Evolutionary conservation across 2,888 invertebrate genomes (phyloP).

Genomic region (Cataglyphis rosenhaueri): DNA sequence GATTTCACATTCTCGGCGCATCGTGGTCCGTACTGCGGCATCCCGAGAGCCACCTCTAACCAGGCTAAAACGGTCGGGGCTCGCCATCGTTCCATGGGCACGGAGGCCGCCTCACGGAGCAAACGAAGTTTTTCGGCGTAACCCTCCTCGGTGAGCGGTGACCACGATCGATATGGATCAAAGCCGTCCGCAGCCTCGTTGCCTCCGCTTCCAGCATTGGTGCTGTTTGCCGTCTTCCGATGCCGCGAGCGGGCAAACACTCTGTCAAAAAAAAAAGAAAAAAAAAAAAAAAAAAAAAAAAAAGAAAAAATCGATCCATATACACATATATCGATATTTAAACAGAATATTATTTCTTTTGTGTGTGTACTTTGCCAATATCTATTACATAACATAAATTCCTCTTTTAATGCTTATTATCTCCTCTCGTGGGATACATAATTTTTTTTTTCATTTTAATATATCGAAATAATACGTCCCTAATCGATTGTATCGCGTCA

Average conservation of each 20-base stretch:
- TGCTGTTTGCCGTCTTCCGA: constrained; percentile 90
- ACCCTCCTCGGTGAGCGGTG: constrained; percentile 90
- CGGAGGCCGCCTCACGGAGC: constrained; percentile 93
- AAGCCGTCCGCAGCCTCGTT: constrained; percentile 87
- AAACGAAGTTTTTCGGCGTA: constrained; percentile 91
- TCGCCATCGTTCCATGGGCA: constrained; percentile 96
- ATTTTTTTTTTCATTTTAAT: not conserved
- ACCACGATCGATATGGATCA: constrained; percentile 88
- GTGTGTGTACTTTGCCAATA: not conserved
- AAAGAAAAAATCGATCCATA: constrained; percentile 18
- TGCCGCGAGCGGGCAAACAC: constrained; percentile 95
- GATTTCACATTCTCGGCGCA: constrained; percentile 98
- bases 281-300: not conserved
- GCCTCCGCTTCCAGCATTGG: constrained; percentile 87
- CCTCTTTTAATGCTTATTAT: not conserved
- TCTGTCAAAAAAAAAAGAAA: constrained; percentile 81
- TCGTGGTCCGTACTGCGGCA: constrained; percentile 96
- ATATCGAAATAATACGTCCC: not conserved
- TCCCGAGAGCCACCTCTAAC: constrained; percentile 96
- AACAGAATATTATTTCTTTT: not conserved
- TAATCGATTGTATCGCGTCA: not conserved
- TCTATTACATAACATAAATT: not conserved
- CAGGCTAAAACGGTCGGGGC: constrained; percentile 97
- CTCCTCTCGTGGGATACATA: not conserved
- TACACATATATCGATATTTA: not conserved